Conservation (phyloP, 2,113 vertebrate genomes). For the Australoheros scitulus region DNA sequence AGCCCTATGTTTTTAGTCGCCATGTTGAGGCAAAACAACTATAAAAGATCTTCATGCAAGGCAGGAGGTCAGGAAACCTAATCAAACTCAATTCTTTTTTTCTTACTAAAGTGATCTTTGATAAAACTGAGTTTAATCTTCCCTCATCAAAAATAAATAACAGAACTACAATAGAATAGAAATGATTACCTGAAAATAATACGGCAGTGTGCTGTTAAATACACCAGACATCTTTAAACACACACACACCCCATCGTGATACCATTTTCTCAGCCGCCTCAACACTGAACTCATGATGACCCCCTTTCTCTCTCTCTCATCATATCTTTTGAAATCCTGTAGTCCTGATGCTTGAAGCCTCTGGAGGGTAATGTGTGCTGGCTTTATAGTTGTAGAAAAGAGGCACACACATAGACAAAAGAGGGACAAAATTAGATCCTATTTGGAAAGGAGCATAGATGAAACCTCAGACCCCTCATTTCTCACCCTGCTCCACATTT, state of each 20-base stretch:
- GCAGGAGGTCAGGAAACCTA: not conserved
- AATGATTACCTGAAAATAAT: not conserved
- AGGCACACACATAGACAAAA: not conserved
- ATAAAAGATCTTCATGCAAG: not conserved
- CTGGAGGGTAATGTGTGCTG: slow-evolving; percentile 32
- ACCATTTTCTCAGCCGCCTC: not conserved
- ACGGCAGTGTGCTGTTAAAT: not conserved
- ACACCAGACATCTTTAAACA: not conserved
- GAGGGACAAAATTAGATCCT: slow-evolving; percentile 22
- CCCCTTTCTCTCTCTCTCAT: slow-evolving; percentile 32
- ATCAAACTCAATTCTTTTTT: not conserved
- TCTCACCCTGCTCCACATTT: slow-evolving; percentile 6
- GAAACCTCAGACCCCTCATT: slow-evolving; percentile 28
- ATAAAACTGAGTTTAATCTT: not conserved
- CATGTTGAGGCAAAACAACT: not conserved
- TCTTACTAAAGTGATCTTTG: too few relatives aligned
- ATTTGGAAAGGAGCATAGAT: not conserved
- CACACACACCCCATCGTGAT: not conserved
- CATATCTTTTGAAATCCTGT: slow-evolving; percentile 36
- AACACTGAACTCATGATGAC: slow-evolving; percentile 35
- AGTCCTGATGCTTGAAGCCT: not conserved
- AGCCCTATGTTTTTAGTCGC: not conserved
- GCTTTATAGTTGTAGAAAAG: slow-evolving; percentile 8
- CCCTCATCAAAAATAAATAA: not conserved
- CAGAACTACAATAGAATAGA: not conserved